phyloP scores from a whole-genome alignment of 2,888 invertebrate genomes.

The Drepana falcataria region DNA sequence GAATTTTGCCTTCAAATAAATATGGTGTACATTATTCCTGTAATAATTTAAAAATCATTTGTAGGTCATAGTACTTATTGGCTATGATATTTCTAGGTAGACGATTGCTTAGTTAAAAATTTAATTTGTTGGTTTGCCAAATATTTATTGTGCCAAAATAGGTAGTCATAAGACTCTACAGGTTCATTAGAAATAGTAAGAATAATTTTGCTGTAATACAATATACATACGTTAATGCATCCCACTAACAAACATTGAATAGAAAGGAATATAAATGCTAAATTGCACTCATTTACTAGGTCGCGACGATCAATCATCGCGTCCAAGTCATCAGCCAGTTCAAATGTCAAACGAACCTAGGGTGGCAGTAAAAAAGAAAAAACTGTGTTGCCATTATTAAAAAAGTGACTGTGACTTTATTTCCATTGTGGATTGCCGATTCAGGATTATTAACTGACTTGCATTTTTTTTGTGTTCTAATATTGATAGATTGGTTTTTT shows the following conservation, averaged over 20 bases:
- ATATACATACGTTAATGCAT: slow-evolving; percentile 36
- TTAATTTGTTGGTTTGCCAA: slow-evolving; percentile 58
- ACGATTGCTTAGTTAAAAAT: slow-evolving; percentile 69
- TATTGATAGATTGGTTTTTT: slow-evolving; percentile 78
- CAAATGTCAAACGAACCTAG: slow-evolving; percentile 78
- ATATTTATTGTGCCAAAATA: slow-evolving; percentile 34
- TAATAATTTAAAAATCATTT: slow-evolving; percentile 10
- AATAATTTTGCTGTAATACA: slow-evolving; percentile 4
- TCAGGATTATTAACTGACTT: slow-evolving; percentile 79
- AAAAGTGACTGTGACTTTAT: slow-evolving; percentile 79
- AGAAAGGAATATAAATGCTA: slow-evolving; percentile 68
- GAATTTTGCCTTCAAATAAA: slow-evolving; percentile 44
- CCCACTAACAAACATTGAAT: slow-evolving; percentile 64
- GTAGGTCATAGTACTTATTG: slow-evolving; percentile 19
- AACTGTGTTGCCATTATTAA: slow-evolving; percentile 75
- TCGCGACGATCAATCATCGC: slow-evolving; percentile 74
- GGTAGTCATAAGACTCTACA: neutral
- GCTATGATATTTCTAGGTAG: slow-evolving; percentile 56
- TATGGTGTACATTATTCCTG: slow-evolving; percentile 33
- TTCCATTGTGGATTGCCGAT: slow-evolving; percentile 77
- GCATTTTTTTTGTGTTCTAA: slow-evolving; percentile 78
- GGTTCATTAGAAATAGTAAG: too few relatives aligned
- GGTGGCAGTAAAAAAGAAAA: slow-evolving; percentile 75
- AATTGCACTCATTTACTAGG: slow-evolving; percentile 77
- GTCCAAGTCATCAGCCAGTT: slow-evolving; percentile 75